phyloP scores from a whole-genome alignment of 35 echinoderm and acorn worm species.

The Patiria miniata region DNA sequence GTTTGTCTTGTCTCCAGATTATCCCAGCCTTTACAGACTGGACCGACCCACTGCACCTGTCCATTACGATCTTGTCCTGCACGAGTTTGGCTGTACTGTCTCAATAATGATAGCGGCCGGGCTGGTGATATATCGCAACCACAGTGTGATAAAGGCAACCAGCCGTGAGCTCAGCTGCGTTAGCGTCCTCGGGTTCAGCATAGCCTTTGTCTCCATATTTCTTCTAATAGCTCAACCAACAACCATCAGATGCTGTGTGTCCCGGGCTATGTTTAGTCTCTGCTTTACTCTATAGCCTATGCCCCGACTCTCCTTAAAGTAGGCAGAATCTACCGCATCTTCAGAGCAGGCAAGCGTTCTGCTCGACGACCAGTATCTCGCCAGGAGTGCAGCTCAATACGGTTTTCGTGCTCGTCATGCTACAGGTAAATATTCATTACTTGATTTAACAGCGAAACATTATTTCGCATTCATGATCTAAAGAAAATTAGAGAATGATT shows the following conservation, averaged over 20 bases:
- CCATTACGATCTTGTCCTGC: not conserved
- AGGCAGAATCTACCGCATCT: conserved; percentile 34
- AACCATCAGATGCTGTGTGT: not conserved
- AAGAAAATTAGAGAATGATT: too few relatives aligned
- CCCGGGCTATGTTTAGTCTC: not conserved
- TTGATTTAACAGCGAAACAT: too few relatives aligned
- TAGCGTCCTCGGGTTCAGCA: not conserved
- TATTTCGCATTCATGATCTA: too few relatives aligned
- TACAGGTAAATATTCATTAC: conserved; percentile 15
- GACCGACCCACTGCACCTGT: not conserved
- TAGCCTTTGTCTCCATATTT: conserved; percentile 3
- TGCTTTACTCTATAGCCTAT: conserved; percentile 11
- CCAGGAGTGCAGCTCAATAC: conserved; percentile 6
- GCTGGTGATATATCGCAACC: not conserved
- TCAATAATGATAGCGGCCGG: not conserved
- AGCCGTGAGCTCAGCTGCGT: conserved; percentile 33
- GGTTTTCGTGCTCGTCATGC: not conserved
- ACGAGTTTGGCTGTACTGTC: not conserved
- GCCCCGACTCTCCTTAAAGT: conserved; percentile 28
- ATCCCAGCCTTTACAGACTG: not conserved
- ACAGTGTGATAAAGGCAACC: conserved; percentile 20
- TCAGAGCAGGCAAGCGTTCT: conserved; percentile 30
- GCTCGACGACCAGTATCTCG: conserved; percentile 1
- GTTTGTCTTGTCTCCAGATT: not conserved
- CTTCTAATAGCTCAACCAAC: conserved; percentile 1